Conservation (phyloP, 2,113 vertebrate genomes). For the Herpetotheres cachinnans region DNA sequence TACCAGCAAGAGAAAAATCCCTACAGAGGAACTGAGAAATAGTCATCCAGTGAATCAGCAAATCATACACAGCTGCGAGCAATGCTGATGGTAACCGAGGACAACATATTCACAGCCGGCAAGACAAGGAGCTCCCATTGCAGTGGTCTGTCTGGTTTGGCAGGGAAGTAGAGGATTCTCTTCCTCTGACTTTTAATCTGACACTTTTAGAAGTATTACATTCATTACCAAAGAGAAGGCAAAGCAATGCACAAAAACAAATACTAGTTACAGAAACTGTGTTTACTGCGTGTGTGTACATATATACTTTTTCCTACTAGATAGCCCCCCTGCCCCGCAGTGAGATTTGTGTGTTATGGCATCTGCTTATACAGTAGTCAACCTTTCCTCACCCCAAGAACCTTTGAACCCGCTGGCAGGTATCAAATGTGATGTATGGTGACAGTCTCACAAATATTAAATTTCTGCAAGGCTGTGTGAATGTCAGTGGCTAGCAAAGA, state of each 20-base stretch:
- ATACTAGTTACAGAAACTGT: not conserved
- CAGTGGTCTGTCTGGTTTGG: not conserved
- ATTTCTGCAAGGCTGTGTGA: not conserved
- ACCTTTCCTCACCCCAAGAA: not conserved
- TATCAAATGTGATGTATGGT: not conserved
- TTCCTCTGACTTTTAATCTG: not conserved
- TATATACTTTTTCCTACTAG: not conserved
- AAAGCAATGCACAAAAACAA: not conserved
- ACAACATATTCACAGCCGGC: not conserved
- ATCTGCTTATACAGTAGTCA: not conserved
- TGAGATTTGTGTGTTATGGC: not conserved
- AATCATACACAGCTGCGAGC: not conserved
- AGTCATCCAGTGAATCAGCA: conserved; percentile 5
- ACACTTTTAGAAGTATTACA: not conserved
- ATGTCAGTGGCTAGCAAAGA: not conserved
- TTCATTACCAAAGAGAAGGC: not conserved
- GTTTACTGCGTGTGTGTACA: not conserved
- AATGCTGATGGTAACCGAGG: not conserved
- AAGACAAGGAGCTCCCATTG: not conserved
- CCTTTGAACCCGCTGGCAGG: not conserved
- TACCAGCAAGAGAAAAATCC: not conserved
- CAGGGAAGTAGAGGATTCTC: not conserved
- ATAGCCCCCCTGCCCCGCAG: not conserved
- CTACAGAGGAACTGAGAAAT: not conserved
- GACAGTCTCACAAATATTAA: not conserved